These are phyloP conservation scores for Alouatta palliata DNA, from an alignment of 2,113 vertebrate species.

Conservation along the genomic window DNA sequence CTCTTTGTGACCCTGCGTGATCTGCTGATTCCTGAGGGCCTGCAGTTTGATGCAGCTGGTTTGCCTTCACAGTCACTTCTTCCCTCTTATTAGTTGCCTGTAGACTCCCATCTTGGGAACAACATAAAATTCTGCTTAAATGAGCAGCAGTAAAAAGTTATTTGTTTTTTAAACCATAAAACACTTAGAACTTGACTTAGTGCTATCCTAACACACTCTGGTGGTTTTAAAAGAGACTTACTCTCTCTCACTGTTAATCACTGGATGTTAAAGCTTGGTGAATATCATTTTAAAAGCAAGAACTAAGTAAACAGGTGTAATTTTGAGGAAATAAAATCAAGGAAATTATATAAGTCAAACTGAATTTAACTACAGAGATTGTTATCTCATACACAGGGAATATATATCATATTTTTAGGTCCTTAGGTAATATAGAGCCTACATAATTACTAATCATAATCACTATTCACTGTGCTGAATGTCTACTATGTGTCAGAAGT, in stretches of 20 bases:
- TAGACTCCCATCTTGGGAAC: conserved; percentile 51
- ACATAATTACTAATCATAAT: neutral
- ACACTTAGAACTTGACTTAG: neutral
- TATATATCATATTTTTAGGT: neutral
- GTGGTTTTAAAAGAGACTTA: conserved; percentile 23
- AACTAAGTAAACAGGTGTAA: neutral
- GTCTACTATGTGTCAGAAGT: neutral
- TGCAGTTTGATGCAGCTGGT: fast-evolving
- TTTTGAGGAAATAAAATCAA: conserved; percentile 25
- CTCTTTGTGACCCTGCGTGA: fast-evolving
- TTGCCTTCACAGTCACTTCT: conserved; percentile 9
- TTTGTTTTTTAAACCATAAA: conserved; percentile 73
- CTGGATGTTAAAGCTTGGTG: neutral
- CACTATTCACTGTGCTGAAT: neutral
- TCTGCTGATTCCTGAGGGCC: neutral
- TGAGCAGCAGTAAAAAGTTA: conserved; percentile 62
- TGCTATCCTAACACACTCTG: conserved; percentile 15
- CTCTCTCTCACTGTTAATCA: neutral
- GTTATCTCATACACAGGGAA: neutral
- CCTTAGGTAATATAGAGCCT: neutral
- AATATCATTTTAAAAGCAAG: neutral
- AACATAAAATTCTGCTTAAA: conserved; percentile 62
- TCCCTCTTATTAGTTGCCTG: conserved; percentile 43
- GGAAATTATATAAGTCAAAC: neutral
- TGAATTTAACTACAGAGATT: neutral